Evolutionary conservation across 2,888 invertebrate species (phyloP).

Genomic region (Strigamia crassipes): DNA sequence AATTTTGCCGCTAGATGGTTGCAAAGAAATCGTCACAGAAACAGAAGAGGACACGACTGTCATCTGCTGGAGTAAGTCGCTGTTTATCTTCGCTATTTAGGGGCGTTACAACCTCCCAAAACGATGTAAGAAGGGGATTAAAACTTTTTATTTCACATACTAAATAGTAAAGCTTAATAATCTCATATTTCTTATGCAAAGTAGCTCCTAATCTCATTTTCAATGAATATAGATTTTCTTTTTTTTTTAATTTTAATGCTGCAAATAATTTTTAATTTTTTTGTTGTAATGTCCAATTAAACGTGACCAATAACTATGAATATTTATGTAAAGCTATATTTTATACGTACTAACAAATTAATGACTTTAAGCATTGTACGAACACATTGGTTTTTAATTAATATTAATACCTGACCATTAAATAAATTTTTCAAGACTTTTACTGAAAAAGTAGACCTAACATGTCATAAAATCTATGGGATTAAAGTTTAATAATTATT

Average conservation of each 20-base stretch:
- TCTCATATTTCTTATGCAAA: neutral
- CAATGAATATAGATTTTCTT: neutral
- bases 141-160: neutral
- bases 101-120: neutral
- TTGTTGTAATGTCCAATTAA: no score
- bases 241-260: no score
- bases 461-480: no score
- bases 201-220: neutral
- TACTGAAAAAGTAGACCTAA: no score
- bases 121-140: constrained; percentile 8
- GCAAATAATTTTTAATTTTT: no score
- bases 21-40: neutral
- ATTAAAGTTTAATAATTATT: no score
- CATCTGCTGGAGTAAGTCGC: constrained; percentile 12
- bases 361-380: neutral
- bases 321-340: neutral
- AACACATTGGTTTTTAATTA: neutral
- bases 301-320: neutral
- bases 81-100: constrained; percentile 11
- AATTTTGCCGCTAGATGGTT: neutral
- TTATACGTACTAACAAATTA: neutral
- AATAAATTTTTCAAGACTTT: no score
- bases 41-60: constrained; percentile 6
- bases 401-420: neutral
- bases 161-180: neutral